phyloP scores from a whole-genome alignment of 2,797 vertebrate species.

The Cephalopachus bancanus region DNA sequence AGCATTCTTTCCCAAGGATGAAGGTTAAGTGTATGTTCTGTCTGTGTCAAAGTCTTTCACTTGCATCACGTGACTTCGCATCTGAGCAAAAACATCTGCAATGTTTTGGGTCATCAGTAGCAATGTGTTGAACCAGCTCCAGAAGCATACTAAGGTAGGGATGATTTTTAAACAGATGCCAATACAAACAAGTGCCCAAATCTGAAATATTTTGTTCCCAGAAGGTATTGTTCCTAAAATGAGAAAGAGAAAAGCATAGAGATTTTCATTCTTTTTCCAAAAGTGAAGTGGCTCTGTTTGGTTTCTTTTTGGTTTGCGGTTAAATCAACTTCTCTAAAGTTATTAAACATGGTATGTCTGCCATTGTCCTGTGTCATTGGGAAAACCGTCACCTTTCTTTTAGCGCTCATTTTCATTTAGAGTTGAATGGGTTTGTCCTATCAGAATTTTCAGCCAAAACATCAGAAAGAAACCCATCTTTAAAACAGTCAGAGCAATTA shows the following conservation, averaged over 20 bases:
- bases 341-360: not conserved
- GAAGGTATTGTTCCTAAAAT: not conserved
- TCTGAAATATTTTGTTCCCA: not conserved
- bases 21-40: not conserved
- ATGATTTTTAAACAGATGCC: not conserved
- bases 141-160: not conserved
- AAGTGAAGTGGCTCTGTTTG: not conserved
- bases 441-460: not conserved
- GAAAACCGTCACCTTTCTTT: conserved; percentile 6
- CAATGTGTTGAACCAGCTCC: not conserved
- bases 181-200: not conserved
- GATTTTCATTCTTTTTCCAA: not conserved
- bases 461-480: conserved; percentile 29
- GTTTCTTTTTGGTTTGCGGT: not conserved
- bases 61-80: not conserved
- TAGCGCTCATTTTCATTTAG: not conserved
- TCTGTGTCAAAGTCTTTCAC: not conserved
- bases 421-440: not conserved
- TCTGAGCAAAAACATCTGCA: not conserved
- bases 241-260: not conserved
- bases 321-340: conserved; percentile 40
- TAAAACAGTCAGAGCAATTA: not conserved
- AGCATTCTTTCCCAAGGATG: not conserved
- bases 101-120: not conserved
- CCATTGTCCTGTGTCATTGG: not conserved